Base-by-base conservation (phyloP, 2,797 vertebrate species). In the Leptodactylus fallax region DNA sequence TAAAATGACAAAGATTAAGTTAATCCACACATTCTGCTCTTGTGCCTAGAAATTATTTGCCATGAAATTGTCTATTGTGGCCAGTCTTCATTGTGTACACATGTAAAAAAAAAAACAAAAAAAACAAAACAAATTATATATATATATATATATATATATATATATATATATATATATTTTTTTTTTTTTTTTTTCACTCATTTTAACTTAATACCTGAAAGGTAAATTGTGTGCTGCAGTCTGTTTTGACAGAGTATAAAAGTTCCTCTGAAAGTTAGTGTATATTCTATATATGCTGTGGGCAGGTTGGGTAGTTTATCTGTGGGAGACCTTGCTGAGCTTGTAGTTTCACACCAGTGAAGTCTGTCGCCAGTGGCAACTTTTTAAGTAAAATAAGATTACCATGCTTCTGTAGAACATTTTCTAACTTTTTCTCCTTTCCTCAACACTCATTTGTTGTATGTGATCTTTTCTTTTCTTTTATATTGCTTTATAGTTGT, bases 261-360 rank as follows among this genome's bases (percentile, higher is more conserved):
- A 95, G 94, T 95, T 95, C 93, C 90, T 95, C 92, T 95, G 94
- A 95, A 94, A 94, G 94, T 92, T 92, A 93, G 90, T 95, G 94
- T 93, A 93, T 53, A 23, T 61, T 76, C n/a, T 8, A 16, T 19
- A 45, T 60, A 81, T 69, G 47, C 36, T 86, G 27, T 78, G 51
- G 83, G 49, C 69, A 49, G 21, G 49, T 45, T 8, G 71, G 84
- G 49, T 80, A 95, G 92, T 94, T 92, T 95, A 96, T 92, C 95
- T 96, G 92, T 96, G 95, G 96, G 93, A 95, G 95, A 96, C 98
- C 97, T 97, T 98, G 97, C 97, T 99, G 97, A 97, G 98, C 95
- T 94, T 97, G 94, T 95, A 96, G 93, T 96, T 95, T 95, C 95
- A 96, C 96, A 97, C 96, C 96, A 97, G 96, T 94, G 94, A 94